phyloP scores from a whole-genome alignment of 2,797 vertebrate species.

The Hafferia zeledoni region DNA sequence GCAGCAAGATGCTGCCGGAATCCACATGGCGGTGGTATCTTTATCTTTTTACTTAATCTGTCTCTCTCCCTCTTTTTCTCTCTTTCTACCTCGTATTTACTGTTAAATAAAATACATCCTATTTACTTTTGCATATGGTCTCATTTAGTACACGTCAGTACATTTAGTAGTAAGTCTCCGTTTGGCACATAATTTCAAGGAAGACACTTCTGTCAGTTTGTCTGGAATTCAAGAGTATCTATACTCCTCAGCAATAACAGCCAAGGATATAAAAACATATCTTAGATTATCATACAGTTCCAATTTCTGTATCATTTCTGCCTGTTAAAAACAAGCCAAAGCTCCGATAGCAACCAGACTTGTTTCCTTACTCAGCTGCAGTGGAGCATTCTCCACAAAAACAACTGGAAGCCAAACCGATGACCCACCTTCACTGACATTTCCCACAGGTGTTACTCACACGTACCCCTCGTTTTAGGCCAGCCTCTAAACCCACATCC shows the following conservation, averaged over 20 bases:
- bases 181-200: background rate
- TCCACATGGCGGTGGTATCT: background rate
- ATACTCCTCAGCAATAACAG: background rate
- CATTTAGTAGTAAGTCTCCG: background rate
- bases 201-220: background rate
- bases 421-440: background rate
- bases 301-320: background rate
- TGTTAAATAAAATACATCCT: background rate
- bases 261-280: background rate
- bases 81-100: background rate
- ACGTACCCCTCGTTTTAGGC: background rate
- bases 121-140: background rate
- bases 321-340: background rate
- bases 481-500: background rate
- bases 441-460: background rate
- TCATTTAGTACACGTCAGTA: background rate
- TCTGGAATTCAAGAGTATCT: background rate
- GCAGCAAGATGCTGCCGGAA: background rate
- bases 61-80: background rate
- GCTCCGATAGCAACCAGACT: background rate
- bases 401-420: background rate
- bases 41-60: background rate
- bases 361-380: background rate
- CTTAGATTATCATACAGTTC: background rate
- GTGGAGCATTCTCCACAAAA: background rate